Base-by-base conservation (phyloP, 2,113 vertebrate species). In the Solenodon paradoxus region DNA sequence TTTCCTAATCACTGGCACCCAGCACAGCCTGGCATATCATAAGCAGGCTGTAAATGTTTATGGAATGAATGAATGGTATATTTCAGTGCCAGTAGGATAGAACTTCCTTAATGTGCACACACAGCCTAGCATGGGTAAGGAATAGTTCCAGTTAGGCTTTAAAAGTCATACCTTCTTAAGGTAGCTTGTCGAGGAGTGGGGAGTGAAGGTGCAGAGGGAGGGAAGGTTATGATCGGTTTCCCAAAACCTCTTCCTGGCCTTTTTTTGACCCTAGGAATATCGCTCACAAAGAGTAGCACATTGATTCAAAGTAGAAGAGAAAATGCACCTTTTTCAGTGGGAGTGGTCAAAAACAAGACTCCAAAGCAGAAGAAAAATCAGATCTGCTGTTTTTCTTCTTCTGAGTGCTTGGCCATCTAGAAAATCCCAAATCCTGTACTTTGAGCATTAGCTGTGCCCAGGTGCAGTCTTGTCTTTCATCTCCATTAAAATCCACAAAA, bases 401-500 rank as follows among this genome's bases (percentile, higher is more conserved):
- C 47, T 66, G 42, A 86, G 63, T 92, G 72, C 88, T 93, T 94
- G 75, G 92, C 68, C 32, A n/a, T 59, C 90, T 74, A 35, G 75
- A 95, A 97, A 94, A 90, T 69, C 87, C 72, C 78, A 85, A 69
- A 71, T 38, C 68, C 57, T 45, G 15, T 74, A 79, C 40, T 93
- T 92, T 74, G 92, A 95, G 81, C 71, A 57, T 90, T 92, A 97
- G 84, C 81, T 38, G 30, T 92, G 90, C 90, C 93, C 96, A 97
- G 95, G 87, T 97, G 90, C 93, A 95, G 88, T 71, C 90, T 94
- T 3, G 9, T 77, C 90, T 96, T 96, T 96, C 71, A 97, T 93
- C 55, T 78, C 66, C 77, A 68, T 81, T 96, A 96, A 96, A 96
- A 90, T 85, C 83, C 88, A 96, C 96, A 96, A 96, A 95, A 77